Base-by-base conservation (phyloP, 30 jellyfish, hydroid and myxozoan genomes). In the Hydractinia symbiolongicarpus region DNA sequence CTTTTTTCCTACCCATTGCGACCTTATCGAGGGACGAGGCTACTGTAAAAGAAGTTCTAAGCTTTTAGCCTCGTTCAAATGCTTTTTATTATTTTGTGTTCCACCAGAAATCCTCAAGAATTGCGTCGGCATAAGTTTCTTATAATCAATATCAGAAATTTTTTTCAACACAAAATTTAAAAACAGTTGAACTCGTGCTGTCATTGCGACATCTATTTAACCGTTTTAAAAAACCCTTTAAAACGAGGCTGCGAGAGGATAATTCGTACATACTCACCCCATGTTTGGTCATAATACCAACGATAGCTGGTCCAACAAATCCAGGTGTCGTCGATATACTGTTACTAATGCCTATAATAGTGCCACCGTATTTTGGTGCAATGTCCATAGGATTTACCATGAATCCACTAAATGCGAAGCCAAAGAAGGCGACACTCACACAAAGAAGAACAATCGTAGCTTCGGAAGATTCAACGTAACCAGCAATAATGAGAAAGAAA, bases 301-400 rank as follows among this genome's bases (percentile, higher is more conserved):
- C 98, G 13, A 92, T 78, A 30, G 95, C 89, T 5, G 98, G 98
- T 16, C 98, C 98, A 67, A 86, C 77, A 79, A 92, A 92, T 5
- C 98, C 98, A 8, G 98, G 96, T 9, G 86, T 78, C 17, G 98
- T 82, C 17, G 96, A 79, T 6, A 87, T 74, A 61, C 95, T 81
- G 49, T 92, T 92, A 9, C 96, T 86, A 4, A 92, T 19, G 8
- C 98, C 98, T 11, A 92, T 92, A 72, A 92, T 92, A 50, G 84
- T 92, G 56, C 96, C 96, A 15, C 95, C 98, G 78, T 92, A 92
- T 72, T 84, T 92, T 9, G 98, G 98, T 7, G 98, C 96, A 83
- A 92, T 87, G 62, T 92, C 98, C 72, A 92, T 81, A 11, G 98
- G 96, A 69, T 92, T 92, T 10, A 92, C 98, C 98, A 92, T 87